Base-by-base conservation (phyloP, 2,797 vertebrate genomes). In the Takifugu ocellatus region DNA sequence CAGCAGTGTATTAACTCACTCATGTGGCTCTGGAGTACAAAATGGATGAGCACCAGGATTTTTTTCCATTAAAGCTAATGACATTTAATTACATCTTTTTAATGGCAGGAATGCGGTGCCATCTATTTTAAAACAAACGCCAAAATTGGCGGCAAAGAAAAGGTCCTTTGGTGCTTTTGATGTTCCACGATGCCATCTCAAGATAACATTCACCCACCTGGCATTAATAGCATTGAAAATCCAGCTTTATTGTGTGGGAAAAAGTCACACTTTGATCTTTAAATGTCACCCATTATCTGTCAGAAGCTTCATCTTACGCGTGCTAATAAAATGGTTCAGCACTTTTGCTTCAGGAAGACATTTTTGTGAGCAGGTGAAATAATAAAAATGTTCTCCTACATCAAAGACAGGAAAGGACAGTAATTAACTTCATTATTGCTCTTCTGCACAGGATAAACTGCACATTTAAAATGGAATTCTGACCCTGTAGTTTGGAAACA, bases 41-140 rank as follows among this genome's bases (percentile, higher is more conserved):
- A 76, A 74, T 71, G 45, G 62, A 77, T 69, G 68, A 61, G 50
- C 5, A 1, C 26, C 58, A 50, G 66, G 47, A 58, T 59, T 24
- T 39, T 39, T 33, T 61, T 54, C 56, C 61, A 70, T 68, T 61
- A 70, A 63, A 76, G 63, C 33, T 31, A 73, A 81, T 63, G 43
- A 56, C 66, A n/a, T 78, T 75, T 61, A 74, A 75, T 79, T 70
- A 78, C 53, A 66, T 49, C 29, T 25, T 59, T 70, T 66, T 66
- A 66, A 66, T 75, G 33, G 51, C 1, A 5, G 14, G 39, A 68
- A 52, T 48, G 26, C 24, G 14, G 24, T 17, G 25, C 43, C 36
- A 61, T 73, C 47, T 46, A 57, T 64, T 70, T 63, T 55, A 45
- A 51, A 52, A 54, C 42, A 59, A 65, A 68, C 54, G 50, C 11